Evolutionary conservation across 2,888 invertebrate genomes (phyloP).

Genomic region (Agrochola lota): DNA sequence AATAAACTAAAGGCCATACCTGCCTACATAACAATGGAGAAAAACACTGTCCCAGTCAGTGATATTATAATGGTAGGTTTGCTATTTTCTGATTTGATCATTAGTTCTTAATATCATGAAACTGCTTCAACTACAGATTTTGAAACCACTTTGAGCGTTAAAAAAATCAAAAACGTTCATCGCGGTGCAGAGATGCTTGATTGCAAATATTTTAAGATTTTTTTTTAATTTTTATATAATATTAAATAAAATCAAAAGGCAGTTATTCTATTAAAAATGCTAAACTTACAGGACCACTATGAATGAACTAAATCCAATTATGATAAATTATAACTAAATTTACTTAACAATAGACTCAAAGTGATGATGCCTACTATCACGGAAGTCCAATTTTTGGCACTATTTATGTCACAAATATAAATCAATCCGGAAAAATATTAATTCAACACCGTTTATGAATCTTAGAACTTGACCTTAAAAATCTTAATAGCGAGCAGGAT

Average conservation of each 20-base stretch:
- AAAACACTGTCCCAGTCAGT: background rate
- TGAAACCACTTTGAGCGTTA: background rate
- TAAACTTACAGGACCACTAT: background rate
- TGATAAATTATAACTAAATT: background rate
- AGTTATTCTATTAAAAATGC: background rate
- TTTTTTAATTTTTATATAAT: background rate
- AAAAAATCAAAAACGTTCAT: background rate
- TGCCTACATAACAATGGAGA: background rate
- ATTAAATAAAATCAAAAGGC: background rate
- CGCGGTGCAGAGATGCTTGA: background rate
- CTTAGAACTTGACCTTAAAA: slow-evolving; percentile 64
- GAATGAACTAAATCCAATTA: background rate
- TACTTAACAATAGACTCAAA: background rate
- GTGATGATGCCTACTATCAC: no score
- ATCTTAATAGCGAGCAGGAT: slow-evolving; percentile 64
- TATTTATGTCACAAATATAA: slow-evolving; percentile 2
- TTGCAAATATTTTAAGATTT: background rate
- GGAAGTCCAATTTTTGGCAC: background rate
- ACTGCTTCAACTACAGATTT: background rate
- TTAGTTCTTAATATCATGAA: background rate
- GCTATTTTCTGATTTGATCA: background rate
- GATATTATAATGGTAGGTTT: background rate
- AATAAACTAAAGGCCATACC: background rate
- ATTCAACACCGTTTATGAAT: slow-evolving; percentile 39
- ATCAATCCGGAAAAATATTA: background rate